phyloP scores from a whole-genome alignment of 35 echinoderm and acorn worm species.

The Eucidaris tribuloides region DNA sequence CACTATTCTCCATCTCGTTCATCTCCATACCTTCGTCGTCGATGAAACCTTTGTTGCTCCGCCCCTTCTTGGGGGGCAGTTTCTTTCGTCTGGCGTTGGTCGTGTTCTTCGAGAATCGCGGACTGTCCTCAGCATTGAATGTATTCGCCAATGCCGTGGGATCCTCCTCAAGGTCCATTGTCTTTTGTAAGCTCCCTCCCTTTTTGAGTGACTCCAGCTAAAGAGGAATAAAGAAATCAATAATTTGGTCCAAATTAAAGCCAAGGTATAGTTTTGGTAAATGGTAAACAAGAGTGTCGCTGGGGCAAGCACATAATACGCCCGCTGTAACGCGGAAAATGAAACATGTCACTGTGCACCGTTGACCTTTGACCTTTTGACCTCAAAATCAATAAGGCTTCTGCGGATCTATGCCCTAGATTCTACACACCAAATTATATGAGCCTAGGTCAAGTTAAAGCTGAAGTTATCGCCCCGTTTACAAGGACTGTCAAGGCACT shows the following conservation, averaged over 20 bases:
- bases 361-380: too few relatives aligned
- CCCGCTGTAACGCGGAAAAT: neutral
- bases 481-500: too few relatives aligned
- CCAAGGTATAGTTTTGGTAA: neutral
- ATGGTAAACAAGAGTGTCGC: neutral
- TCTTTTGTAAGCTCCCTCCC: conserved; percentile 66
- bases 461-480: too few relatives aligned
- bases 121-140: conserved; percentile 71
- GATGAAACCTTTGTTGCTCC: conserved; percentile 57
- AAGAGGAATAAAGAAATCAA: neutral
- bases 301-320: neutral
- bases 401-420: too few relatives aligned
- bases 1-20: too few relatives aligned
- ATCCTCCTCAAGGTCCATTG: conserved; percentile 47
- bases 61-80: conserved; percentile 76
- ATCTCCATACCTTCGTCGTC: conserved; percentile 46
- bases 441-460: too few relatives aligned
- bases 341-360: too few relatives aligned
- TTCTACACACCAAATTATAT: too few relatives aligned
- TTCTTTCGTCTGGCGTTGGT: conserved; percentile 74
- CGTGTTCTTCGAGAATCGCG: conserved; percentile 77
- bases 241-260: neutral
- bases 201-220: conserved; percentile 71
- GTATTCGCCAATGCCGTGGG: conserved; percentile 62
- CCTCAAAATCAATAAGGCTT: too few relatives aligned